Conservation (phyloP, 2,113 vertebrate genomes). For the Elgaria multicarinata region DNA sequence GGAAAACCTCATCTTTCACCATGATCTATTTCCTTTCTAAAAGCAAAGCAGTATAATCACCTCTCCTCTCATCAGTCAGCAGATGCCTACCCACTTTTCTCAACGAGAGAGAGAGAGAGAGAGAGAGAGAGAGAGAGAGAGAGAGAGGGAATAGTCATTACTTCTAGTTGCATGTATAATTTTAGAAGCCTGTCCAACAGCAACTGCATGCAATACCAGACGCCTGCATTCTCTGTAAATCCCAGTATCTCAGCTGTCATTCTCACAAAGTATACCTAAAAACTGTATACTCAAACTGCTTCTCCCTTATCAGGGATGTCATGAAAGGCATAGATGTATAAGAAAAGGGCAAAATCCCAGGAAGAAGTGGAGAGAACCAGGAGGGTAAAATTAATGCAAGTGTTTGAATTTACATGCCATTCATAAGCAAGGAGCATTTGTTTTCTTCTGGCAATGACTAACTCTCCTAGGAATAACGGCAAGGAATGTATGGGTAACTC, state of each 20-base stretch:
- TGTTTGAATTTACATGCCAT: neutral
- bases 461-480: neutral
- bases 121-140: neutral
- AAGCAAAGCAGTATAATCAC: neutral
- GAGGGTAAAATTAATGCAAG: neutral
- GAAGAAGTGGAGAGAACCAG: neutral
- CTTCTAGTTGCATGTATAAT: neutral
- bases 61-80: neutral
- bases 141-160: neutral
- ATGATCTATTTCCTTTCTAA: conserved; percentile 27
- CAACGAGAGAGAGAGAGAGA: neutral
- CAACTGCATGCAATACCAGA: neutral
- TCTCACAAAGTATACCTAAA: neutral
- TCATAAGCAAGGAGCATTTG: neutral
- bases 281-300: too few relatives aligned
- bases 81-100: neutral
- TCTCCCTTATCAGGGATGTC: neutral
- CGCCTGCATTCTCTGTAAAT: neutral
- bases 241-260: neutral
- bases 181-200: neutral
- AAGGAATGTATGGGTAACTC: neutral
- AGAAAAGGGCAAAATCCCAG: neutral
- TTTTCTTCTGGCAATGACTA: neutral
- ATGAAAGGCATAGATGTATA: neutral
- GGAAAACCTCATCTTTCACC: neutral